Evolutionary conservation across 30 jellyfish, hydroid and myxozoan genomes (phyloP), one percentile per base, ranked within the genome.

Genomic region (Sanderia malayensis): DNA sequence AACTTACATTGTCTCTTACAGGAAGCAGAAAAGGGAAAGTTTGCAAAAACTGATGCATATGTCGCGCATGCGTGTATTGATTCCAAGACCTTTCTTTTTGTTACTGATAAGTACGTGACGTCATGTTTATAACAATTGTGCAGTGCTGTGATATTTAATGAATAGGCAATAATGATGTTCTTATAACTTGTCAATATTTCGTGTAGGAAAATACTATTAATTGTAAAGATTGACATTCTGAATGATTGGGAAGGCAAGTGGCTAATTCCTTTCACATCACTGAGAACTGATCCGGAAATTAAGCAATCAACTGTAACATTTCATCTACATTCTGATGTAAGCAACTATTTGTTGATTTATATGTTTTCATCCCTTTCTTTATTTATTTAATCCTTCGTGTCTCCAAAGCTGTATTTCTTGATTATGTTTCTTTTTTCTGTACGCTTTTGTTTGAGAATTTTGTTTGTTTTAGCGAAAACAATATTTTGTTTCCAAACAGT

Each of bases 11-110:
- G 26, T 77, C 27, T 67, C 30, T 9, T 22, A n/a, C n/a, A 92
- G 98, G 95, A 80, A 58, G 95, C 86, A 17, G 94, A 85, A 71
- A 92, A 92, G 58, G 98, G 98, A 8, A 70, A 58, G 25, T 92
- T 71, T 67, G 75, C 94, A 30, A 79, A 80, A 33, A 84, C 93
- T n/a, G 95, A 85, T 25, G 67, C 69, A 1, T 92, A 92, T 68
- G 49, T 84, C 59, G 93, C 93, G 7, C 98, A 92, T 80, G 94
- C 90, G 8, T 29, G 73, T 0, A 87, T 85, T 0, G 94, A 92
- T 32, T 31, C 59, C 31, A 80, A 81, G 32, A 73, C 81, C 20
- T 76, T 30, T 52, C 68, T 92, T 4, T 68, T 92, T 30, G 85
- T 92, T 27, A 84, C 98, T 7, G 86, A 92, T 78, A 74, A 59